phyloP scores from a whole-genome alignment of 2,797 vertebrate species.

The Dendrocincla tyrannina region DNA sequence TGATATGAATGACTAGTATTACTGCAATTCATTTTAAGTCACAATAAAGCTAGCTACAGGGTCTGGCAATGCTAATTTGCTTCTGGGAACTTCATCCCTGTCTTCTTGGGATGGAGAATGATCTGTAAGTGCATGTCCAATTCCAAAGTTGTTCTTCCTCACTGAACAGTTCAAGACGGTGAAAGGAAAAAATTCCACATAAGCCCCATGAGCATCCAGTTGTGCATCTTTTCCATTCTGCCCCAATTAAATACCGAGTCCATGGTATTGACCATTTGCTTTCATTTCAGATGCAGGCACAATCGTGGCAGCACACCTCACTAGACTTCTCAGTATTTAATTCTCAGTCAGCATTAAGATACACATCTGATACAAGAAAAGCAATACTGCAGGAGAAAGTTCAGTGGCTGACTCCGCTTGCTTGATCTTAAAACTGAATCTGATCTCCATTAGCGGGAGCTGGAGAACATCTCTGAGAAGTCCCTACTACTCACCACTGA shows the following conservation, averaged over 20 bases:
- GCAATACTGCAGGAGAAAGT: not conserved
- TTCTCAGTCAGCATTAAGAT: not conserved
- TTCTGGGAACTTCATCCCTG: not conserved
- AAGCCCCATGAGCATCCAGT: not conserved
- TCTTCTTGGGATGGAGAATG: not conserved
- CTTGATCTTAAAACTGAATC: not conserved
- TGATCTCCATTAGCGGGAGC: not conserved
- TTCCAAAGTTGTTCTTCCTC: not conserved
- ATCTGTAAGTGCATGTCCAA: not conserved
- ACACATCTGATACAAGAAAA: not conserved
- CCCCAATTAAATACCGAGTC: not conserved
- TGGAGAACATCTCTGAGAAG: not conserved
- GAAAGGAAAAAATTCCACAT: not conserved
- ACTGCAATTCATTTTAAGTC: slow-evolving; percentile 1
- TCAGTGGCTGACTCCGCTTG: not conserved
- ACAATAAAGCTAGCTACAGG: not conserved
- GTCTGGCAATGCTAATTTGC: not conserved
- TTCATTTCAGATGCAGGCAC: not conserved
- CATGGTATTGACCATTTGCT: not conserved
- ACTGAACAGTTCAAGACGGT: not conserved
- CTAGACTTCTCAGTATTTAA: not conserved
- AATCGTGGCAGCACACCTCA: not conserved
- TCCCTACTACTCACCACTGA: not conserved
- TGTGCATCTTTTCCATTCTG: slow-evolving; percentile 3
- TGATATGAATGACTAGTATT: not conserved